Evolutionary conservation across 2,113 vertebrate species (phyloP), one percentile per base, ranked within the genome.

Genomic region (Eurystomus gularis): DNA sequence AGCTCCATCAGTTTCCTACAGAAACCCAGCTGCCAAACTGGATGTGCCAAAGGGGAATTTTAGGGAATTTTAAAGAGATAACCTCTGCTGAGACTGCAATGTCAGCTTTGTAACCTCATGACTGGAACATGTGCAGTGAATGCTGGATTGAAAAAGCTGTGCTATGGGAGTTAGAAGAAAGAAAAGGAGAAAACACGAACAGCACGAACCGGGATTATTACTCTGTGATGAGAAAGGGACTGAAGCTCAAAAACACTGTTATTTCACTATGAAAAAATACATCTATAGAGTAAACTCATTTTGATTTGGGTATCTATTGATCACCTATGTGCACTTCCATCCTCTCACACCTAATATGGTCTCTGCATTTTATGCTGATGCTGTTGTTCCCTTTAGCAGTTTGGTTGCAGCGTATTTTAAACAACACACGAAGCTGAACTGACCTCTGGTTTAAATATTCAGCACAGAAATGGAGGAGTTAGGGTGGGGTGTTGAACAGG

Each of bases 61-160:
- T 97, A 96, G 97, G 93, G 96, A 96, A 97, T 97, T 98, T 98
- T 97, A 96, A 97, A 98, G 96, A 94, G 97, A 97, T 97, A 97
- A 98, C 97, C 98, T 98, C 97, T 98, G 97, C 96, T 96, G 96
- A 97, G 96, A 96, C 95, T 95, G 97, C 98, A 98, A 96, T 97
- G 97, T 98, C 97, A 97, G 87, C 97, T 96, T 82, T 93, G 96
- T 94, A 97, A 96, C 96, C 88, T 68, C 95, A 69, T 95, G 97
- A 97, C 93, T 82, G 78, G 92, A 96, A 94, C 96, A 86, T 95
- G 94, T 96, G 97, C 95, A 73, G 78, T 83, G 97, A 97, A 97
- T 96, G 93, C 89, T 49, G 70, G 96, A 97, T 92, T 94, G 91
- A 88, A 97, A 97, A 84, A 94, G 78, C 92, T 89, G 91, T 65